Conservation (phyloP, 1,140 invertebrate genomes). For the Fopius arisanus region DNA sequence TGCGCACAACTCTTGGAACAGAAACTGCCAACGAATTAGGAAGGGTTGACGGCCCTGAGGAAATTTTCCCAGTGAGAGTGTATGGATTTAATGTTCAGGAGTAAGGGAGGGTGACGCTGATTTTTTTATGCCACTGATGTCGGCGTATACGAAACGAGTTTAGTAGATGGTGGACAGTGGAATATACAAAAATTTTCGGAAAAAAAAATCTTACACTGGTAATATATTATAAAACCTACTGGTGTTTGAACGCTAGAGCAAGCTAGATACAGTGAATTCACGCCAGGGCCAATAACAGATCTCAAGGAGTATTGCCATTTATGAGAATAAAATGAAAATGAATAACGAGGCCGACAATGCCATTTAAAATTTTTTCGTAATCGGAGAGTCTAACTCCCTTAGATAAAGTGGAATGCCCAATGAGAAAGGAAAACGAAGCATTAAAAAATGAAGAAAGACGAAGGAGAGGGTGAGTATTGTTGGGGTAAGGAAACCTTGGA, state of each 20-base stretch:
- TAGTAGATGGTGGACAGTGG: too few species aligned
- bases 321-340: conserved; percentile 39
- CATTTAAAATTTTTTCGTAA: conserved; percentile 49
- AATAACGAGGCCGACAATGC: conserved; percentile 41
- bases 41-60: conserved; percentile 38
- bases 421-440: conserved; percentile 14
- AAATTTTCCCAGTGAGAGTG: neutral
- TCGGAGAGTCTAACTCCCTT: conserved; percentile 29
- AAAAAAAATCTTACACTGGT: conserved; percentile 4
- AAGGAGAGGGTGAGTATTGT: conserved; percentile 25
- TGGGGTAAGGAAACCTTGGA: neutral
- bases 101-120: too few species aligned
- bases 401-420: neutral
- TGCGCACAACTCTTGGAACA: conserved; percentile 48
- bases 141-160: too few species aligned
- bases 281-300: conserved; percentile 35
- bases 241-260: conserved; percentile 16
- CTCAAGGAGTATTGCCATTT: conserved; percentile 31
- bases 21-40: conserved; percentile 41
- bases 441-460: conserved; percentile 25
- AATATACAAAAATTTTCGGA: too few species aligned
- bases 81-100: too few species aligned
- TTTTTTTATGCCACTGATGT: too few species aligned
- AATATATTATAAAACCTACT: conserved; percentile 26
- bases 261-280: conserved; percentile 19